A percentile compares a stretch with the other conserved stretches of the same genome.
phyloP scores from a whole-genome alignment of 35 echinoderm and acorn worm species.

The Lytechinus pictus region DNA sequence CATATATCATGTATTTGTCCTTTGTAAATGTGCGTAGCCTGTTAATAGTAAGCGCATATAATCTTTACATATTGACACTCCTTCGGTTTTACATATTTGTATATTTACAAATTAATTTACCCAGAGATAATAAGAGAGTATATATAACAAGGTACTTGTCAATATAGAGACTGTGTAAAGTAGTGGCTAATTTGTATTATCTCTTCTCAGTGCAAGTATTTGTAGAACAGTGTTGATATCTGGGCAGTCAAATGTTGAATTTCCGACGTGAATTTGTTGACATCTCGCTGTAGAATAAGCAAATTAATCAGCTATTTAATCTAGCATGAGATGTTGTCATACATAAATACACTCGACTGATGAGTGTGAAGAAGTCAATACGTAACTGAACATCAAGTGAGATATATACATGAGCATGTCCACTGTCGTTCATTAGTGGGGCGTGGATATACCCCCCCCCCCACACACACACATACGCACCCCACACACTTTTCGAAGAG shows the following conservation, averaged over 20 bases:
- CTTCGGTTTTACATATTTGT: slow-evolving; percentile 52
- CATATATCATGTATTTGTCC: slow-evolving; percentile 38
- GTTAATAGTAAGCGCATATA: slow-evolving; percentile 55
- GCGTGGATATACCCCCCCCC: too few relatives aligned
- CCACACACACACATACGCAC: too few relatives aligned
- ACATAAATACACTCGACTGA: neutral
- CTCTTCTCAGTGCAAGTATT: slow-evolving; percentile 19
- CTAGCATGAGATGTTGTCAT: neutral
- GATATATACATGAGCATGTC: neutral
- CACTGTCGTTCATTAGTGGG: neutral
- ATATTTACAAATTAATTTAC: slow-evolving; percentile 60
- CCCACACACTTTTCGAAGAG: too few relatives aligned
- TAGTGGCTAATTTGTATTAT: slow-evolving; percentile 45
- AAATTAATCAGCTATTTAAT: slow-evolving; percentile 44
- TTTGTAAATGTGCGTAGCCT: slow-evolving; percentile 38
- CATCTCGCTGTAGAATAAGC: slow-evolving; percentile 33
- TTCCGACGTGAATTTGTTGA: slow-evolving; percentile 38
- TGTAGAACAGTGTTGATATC: slow-evolving; percentile 40
- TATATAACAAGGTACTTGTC: slow-evolving; percentile 28
- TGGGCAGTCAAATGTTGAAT: slow-evolving; percentile 9
- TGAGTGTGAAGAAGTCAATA: neutral
- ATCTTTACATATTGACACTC: slow-evolving; percentile 46
- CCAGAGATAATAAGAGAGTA: slow-evolving; percentile 41
- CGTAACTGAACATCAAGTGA: neutral
- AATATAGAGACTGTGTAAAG: neutral